phyloP scores from a whole-genome alignment of 2,888 invertebrate genomes.

The Conomelus anceps region DNA sequence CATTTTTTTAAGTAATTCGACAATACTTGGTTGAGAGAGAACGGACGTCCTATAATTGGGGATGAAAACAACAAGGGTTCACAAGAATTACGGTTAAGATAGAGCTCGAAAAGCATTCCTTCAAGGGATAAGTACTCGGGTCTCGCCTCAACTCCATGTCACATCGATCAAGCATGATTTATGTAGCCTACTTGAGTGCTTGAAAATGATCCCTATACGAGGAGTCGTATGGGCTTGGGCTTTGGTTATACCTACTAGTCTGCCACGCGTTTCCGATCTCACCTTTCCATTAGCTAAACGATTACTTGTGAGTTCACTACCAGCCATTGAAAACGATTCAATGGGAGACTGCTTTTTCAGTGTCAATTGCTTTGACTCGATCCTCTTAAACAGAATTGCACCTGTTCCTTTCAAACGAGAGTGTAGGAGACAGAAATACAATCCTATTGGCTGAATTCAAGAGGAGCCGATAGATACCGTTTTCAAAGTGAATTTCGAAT shows the following conservation, averaged over 20 bases:
- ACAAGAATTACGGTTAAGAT: neutral
- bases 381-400: too few species aligned
- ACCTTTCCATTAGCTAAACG: neutral
- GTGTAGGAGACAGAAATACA: neutral
- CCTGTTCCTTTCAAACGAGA: neutral
- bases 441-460: neutral
- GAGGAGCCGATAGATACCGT: neutral
- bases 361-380: neutral
- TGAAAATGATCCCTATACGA: neutral
- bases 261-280: neutral
- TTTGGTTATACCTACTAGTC: neutral
- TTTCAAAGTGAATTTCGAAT: too few species aligned
- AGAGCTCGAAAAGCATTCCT: neutral
- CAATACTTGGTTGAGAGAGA: neutral
- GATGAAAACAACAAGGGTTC: neutral
- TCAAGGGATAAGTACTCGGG: neutral
- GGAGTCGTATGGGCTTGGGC: too few species aligned
- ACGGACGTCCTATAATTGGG: neutral
- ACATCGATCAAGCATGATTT: neutral
- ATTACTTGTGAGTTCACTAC: neutral
- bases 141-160: neutral
- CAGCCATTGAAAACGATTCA: neutral
- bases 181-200: neutral
- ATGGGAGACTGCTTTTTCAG: neutral
- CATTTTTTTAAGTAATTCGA: neutral